These are phyloP conservation scores for Hippocampus barbouri DNA, from an alignment of 2,113 vertebrate species.

Conservation along the genomic window DNA sequence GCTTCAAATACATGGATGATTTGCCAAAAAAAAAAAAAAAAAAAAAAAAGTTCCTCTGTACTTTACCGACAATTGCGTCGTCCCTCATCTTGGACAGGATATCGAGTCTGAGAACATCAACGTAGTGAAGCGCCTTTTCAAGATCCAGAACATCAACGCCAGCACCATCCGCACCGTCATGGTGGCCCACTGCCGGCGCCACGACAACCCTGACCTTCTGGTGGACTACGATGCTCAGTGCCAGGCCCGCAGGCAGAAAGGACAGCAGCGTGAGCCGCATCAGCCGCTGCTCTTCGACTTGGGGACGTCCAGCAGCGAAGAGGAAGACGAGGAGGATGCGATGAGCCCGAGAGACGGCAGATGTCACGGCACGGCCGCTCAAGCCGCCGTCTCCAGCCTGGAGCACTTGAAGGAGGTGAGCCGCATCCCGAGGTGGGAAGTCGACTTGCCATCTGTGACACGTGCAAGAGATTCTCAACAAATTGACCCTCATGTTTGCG, in stretches of 20 bases:
- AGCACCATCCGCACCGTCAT: conserved; percentile 95
- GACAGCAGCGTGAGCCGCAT: conserved; percentile 30
- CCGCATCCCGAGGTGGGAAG: background rate
- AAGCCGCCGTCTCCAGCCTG: conserved; percentile 51
- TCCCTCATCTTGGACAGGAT: conserved; percentile 68
- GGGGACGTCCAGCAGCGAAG: conserved; percentile 72
- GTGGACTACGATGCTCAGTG: conserved; percentile 78
- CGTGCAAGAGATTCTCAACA: background rate
- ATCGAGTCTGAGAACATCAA: conserved; percentile 94
- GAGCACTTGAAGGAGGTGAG: conserved; percentile 68
- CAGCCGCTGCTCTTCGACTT: conserved; percentile 76
- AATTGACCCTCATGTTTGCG: background rate
- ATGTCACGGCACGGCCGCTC: conserved; percentile 22
- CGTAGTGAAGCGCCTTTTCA: conserved; percentile 96
- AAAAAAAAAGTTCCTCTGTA: no score
- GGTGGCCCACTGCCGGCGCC: conserved; percentile 91
- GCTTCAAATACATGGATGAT: no score
- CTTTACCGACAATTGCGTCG: background rate
- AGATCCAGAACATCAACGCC: conserved; percentile 95
- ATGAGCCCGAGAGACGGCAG: conserved; percentile 14
- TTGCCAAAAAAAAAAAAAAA: no score
- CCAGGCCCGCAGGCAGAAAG: conserved; percentile 47
- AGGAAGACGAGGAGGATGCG: conserved; percentile 64
- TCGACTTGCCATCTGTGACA: background rate
- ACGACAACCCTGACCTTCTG: conserved; percentile 82